These are phyloP conservation scores for Gymnopithys bicolor DNA, from an alignment of 2,797 vertebrate genomes.

Conservation along the genomic window DNA sequence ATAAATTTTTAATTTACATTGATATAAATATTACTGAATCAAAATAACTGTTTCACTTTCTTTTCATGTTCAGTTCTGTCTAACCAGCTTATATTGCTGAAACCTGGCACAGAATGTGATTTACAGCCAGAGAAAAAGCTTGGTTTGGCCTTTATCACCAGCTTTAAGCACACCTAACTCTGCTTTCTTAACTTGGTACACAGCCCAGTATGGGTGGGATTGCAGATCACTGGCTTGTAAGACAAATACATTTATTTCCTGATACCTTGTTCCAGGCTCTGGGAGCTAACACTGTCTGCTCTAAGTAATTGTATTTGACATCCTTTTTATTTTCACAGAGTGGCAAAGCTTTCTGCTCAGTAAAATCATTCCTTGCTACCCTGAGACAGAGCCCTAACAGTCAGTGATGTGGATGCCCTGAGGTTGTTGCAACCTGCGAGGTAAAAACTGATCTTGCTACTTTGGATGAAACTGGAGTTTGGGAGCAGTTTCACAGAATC, in stretches of 20 bases:
- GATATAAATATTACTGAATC: background rate
- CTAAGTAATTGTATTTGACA: background rate
- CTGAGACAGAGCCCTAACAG: background rate
- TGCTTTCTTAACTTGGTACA: background rate
- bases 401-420: background rate
- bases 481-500: background rate
- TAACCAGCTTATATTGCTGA: background rate
- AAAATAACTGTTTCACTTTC: background rate
- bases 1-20: background rate
- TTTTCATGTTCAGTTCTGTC: background rate
- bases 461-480: background rate
- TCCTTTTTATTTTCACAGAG: background rate
- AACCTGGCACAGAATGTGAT: background rate
- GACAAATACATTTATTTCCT: background rate
- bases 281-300: background rate
- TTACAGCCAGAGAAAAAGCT: background rate
- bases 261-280: background rate
- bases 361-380: background rate
- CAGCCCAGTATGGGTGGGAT: background rate
- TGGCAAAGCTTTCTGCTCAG: background rate
- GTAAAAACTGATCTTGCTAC: background rate
- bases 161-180: background rate
- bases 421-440: background rate
- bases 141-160: background rate
- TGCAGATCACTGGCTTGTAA: background rate